A percentile compares a stretch with the other conserved stretches of the same genome.
Evolutionary conservation across 1,140 invertebrate species (phyloP).

Genomic region (Ridgeia piscesae): DNA sequence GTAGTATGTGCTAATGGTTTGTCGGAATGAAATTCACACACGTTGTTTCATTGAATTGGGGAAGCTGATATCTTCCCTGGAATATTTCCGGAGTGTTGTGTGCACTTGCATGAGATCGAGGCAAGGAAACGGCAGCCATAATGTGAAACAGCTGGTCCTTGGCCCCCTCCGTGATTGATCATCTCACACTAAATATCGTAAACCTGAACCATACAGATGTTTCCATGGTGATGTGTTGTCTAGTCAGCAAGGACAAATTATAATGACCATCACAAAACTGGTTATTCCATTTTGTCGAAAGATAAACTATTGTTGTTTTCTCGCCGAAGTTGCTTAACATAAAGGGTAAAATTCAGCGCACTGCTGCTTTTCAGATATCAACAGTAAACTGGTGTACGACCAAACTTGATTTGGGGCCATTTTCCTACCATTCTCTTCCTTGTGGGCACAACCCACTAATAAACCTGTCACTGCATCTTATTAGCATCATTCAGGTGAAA

Average conservation of each 20-base stretch:
- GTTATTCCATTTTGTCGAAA: not conserved
- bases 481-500: not conserved
- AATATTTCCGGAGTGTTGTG: not conserved
- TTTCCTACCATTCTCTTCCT: not conserved
- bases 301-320: not conserved
- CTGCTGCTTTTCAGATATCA: not conserved
- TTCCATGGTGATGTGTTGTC: not conserved
- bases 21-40: constrained; percentile 5
- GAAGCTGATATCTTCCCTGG: not conserved
- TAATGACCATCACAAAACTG: not conserved
- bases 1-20: not conserved
- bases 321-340: not conserved
- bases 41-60: not conserved
- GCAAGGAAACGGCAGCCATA: not conserved
- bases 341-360: not conserved
- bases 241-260: not conserved
- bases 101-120: not conserved
- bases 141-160: not conserved
- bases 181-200: not conserved
- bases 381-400: not conserved
- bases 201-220: not conserved
- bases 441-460: not conserved
- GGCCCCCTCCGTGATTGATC: not conserved
- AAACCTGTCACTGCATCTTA: not conserved
- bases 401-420: not conserved